phyloP scores from a whole-genome alignment of 2,797 vertebrate genomes.

The Furcifer pardalis region DNA sequence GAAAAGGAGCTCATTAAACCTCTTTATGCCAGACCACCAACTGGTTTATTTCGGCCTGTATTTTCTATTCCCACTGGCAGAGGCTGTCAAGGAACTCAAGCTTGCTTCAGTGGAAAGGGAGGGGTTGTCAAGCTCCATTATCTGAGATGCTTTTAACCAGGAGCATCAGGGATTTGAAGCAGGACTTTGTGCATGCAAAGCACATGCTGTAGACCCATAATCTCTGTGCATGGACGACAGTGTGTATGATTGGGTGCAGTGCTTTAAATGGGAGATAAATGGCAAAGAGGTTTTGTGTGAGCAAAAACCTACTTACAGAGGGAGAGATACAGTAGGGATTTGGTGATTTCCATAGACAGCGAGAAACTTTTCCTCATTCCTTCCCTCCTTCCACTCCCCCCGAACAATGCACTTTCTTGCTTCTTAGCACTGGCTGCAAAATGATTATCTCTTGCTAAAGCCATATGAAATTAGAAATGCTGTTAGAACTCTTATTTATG shows the following conservation, averaged over 20 bases:
- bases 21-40: neutral
- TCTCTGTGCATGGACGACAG: no score
- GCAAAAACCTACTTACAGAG: conserved; percentile 15
- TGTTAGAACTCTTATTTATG: conserved; percentile 18
- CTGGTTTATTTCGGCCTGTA: neutral
- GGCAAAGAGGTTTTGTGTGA: neutral
- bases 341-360: neutral
- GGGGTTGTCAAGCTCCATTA: neutral
- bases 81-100: neutral
- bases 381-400: neutral
- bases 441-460: conserved; percentile 22
- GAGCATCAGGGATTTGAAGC: no score
- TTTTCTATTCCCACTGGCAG: neutral
- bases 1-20: neutral
- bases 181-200: neutral
- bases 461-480: conserved; percentile 18
- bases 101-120: no score
- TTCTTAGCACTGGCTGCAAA: neutral
- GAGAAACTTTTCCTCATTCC: neutral
- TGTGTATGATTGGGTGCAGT: neutral
- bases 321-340: neutral
- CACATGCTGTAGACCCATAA: neutral
- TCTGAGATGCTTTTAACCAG: neutral
- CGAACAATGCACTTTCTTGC: neutral
- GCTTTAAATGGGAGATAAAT: conserved; percentile 29